phyloP scores from a whole-genome alignment of 2,888 invertebrate species.

The Apodemia mormo region DNA sequence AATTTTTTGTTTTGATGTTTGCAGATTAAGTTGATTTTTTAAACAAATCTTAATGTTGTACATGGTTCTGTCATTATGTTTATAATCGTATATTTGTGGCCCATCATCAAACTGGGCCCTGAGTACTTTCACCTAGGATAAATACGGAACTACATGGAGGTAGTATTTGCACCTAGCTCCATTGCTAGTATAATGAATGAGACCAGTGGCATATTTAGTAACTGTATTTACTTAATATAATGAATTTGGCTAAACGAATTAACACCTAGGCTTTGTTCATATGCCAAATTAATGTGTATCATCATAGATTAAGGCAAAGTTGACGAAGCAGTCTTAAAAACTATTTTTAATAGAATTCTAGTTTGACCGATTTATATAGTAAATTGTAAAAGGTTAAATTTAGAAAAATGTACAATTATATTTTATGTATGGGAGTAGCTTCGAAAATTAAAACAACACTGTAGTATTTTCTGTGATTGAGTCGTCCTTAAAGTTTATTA shows the following conservation, averaged over 20 bases:
- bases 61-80: too few relatives aligned
- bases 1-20: too few relatives aligned
- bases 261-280: background rate
- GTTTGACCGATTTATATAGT: conserved; percentile 1
- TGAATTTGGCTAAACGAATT: background rate
- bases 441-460: conserved; percentile 32
- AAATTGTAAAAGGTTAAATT: conserved; percentile 3
- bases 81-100: too few relatives aligned
- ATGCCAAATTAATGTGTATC: background rate
- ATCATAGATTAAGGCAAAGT: background rate
- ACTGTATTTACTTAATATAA: background rate
- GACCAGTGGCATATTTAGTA: background rate
- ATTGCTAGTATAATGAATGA: background rate
- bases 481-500: background rate
- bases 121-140: too few relatives aligned
- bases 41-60: too few relatives aligned
- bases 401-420: conserved; percentile 15
- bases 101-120: too few relatives aligned
- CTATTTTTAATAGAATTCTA: conserved; percentile 8
- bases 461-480: conserved; percentile 44
- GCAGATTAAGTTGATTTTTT: too few relatives aligned
- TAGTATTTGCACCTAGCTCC: background rate
- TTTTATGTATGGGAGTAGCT: conserved; percentile 4
- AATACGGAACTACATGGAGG: background rate
- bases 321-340: conserved; percentile 6